Conservation (phyloP, 2,797 vertebrate genomes). For the Perodicticus potto region DNA sequence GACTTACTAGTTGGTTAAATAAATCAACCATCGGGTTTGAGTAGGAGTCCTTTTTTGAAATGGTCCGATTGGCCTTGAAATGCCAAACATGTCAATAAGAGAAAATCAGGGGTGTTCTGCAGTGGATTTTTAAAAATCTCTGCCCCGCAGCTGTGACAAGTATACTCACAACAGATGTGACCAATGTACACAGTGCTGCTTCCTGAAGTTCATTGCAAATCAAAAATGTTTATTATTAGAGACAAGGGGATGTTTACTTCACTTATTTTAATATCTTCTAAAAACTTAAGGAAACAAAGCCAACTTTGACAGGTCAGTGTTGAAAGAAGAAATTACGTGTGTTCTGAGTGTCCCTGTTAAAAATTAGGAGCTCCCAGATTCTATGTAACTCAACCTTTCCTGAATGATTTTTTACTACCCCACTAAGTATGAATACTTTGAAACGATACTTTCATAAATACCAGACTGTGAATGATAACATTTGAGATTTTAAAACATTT, state of each 20-base stretch:
- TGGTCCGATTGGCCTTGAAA: neutral
- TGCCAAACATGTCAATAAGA: neutral
- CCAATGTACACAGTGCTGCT: conserved; percentile 69
- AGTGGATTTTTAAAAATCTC: neutral
- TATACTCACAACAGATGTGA: conserved; percentile 76
- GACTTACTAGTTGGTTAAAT: neutral
- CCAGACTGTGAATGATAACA: neutral
- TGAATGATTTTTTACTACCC: neutral
- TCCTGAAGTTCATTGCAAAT: conserved; percentile 75
- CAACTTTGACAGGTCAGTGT: conserved; percentile 64
- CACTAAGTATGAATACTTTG: neutral
- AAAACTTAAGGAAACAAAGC: conserved; percentile 59
- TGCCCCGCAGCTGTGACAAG: neutral
- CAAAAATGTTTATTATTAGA: conserved; percentile 65
- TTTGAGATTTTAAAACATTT: neutral
- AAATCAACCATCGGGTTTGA: neutral
- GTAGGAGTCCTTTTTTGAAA: neutral
- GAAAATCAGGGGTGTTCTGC: neutral
- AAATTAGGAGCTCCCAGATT: conserved; percentile 21
- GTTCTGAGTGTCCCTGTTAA: neutral
- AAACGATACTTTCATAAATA: conserved; percentile 22
- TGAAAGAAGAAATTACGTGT: conserved; percentile 73
- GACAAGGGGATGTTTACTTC: conserved; percentile 59
- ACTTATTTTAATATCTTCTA: conserved; percentile 55
- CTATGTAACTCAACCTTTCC: neutral